Base-by-base conservation (phyloP, 2,888 invertebrate species). In the Leucania comma region DNA sequence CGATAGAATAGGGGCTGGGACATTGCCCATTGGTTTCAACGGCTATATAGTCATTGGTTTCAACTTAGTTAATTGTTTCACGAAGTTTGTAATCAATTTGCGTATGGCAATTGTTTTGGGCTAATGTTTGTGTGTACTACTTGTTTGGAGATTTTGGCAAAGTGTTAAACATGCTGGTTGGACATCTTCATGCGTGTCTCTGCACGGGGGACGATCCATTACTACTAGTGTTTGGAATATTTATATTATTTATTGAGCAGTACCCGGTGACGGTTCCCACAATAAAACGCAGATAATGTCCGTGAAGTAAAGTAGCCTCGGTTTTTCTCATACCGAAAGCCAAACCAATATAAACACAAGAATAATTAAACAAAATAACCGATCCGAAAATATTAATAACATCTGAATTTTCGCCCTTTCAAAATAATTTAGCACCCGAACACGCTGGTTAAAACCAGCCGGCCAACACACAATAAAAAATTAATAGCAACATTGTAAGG, bases 1-100 rank as follows among this genome's bases (percentile, higher is more conserved):
- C 81, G 78, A 81, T 77, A 77, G 84, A 80, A 89, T 90, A 86
- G 83, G 90, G 90, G 85, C 68, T 62, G 70, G 79, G 81, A 80
- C 78, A 77, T 72, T 71, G 76, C 78, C 78, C 42, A 42, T 68
- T 64, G 75, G 42, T 42, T 17, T 42, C 42, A 42, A 42, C 17
- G 42, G 42, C 17, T 42, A 17, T 42, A 42, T 42, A 42, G 42
- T 42, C 62, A 66, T 66, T 75, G 63, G 70, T 76, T 80, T 66
- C 26, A 65, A 79, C 68, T 72, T 51, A 12, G 54, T 24, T 78
- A 68, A 80, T 72, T 80, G 76, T 75, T 62, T 68, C 56, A 58
- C 26, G 24, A 68, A 81, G 62, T 76, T 73, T 53, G 66, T 59
- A 56, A 75, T 75, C 68, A 67, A 75, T 78, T 79, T 68, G 63